Evolutionary conservation across 1,140 invertebrate species (phyloP), one percentile per base, ranked within the genome.

Genomic region (Ditylenchus dipsaci): DNA sequence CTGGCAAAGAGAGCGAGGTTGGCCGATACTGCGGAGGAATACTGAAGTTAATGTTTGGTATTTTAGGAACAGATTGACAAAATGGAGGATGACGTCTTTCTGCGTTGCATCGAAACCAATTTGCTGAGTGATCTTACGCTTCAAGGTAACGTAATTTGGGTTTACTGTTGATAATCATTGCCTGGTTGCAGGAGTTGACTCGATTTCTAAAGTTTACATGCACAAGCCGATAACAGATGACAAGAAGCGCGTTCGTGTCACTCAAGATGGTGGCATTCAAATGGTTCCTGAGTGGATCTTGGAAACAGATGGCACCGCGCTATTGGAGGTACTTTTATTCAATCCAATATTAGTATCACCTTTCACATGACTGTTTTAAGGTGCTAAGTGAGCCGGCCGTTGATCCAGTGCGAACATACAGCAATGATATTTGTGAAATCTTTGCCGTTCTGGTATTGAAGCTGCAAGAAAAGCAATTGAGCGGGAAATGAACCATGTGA

Each of bases 341-440:
- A n/a, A n/a, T n/a, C n/a, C n/a, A n/a, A n/a, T n/a, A n/a, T n/a
- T n/a, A n/a, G n/a, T n/a, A n/a, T n/a, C n/a, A n/a, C n/a, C n/a
- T n/a, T n/a, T n/a, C n/a, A n/a, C n/a, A n/a, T n/a, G n/a, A n/a
- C 21, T n/a, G n/a, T 70, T 61, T 61, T 19, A 19, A 72, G 73
- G 78, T 98, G 11, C 85, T 99, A 0, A 93, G 91, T 67, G 95
- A 98, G 85, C 87, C 91, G 59, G 92, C 97, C 81, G 95, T 99
- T 0, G 96, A 99, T 85, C 92, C 95, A 1, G 89, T 94, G 1
- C 86, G 95, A 72, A 98, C 96, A 0, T 94, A 91, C 76, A 96
- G 93, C 79, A 99, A 99, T 85, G 96, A 99, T 80, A 99, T 99
- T 85, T 97, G 96, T 77, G 96, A 99, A 87, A 97, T 98, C 77